A percentile compares a stretch with the other conserved stretches of the same genome.
These are phyloP conservation scores for Pluvialis apricaria DNA, from an alignment of 2,113 vertebrate species.

Conservation along the genomic window DNA sequence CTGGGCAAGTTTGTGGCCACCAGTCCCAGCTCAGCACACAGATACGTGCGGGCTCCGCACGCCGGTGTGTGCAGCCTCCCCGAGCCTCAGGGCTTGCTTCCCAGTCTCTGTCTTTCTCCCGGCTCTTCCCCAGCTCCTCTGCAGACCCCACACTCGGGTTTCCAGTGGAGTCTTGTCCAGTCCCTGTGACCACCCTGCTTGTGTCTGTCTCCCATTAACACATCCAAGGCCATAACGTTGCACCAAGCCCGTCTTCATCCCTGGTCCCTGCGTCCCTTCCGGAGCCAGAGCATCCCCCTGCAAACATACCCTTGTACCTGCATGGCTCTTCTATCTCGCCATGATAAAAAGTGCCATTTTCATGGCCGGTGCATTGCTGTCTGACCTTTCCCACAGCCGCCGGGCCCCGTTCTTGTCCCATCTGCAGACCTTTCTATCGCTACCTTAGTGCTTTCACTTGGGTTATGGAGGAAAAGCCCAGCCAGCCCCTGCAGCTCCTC, in stretches of 20 bases:
- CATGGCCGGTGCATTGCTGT: accelerated
- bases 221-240: too few relatives aligned
- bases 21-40: too few relatives aligned
- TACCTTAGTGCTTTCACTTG: not conserved
- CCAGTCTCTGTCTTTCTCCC: too few relatives aligned
- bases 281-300: not conserved
- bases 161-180: too few relatives aligned
- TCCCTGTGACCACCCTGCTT: too few relatives aligned
- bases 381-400: not conserved
- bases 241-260: not conserved
- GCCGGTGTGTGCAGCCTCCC: too few relatives aligned
- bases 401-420: accelerated
- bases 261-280: accelerated
- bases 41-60: too few relatives aligned
- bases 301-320: not conserved
- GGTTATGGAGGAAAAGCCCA: not conserved
- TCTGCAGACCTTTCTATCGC: not conserved
- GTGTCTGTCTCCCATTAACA: too few relatives aligned
- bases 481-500: accelerated
- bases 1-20: too few relatives aligned
- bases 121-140: too few relatives aligned
- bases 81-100: too few relatives aligned
- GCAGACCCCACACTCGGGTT: too few relatives aligned
- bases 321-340: accelerated
- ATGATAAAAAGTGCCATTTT: not conserved